These are phyloP conservation scores for Cyaniris semiargus DNA, from an alignment of 2,888 invertebrate genomes.

Conservation along the genomic window DNA sequence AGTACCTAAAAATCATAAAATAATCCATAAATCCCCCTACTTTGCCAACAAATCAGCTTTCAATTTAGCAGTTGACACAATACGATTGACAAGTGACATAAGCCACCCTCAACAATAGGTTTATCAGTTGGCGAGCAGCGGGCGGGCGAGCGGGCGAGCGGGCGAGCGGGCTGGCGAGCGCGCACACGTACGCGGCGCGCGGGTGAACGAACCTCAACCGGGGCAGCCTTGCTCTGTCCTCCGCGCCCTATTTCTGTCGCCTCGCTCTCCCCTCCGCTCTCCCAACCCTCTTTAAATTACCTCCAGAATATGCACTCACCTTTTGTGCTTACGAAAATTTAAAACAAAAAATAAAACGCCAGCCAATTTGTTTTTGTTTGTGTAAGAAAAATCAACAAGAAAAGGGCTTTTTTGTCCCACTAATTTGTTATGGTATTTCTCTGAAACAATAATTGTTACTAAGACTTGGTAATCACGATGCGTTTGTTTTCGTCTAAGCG, in stretches of 20 bases:
- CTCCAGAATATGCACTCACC: constrained; percentile 42
- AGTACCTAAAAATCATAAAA: not conserved
- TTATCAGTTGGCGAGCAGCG: constrained; percentile 50
- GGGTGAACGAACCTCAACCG: constrained; percentile 75
- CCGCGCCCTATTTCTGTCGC: constrained; percentile 80
- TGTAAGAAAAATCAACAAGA: not conserved
- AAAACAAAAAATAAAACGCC: not conserved
- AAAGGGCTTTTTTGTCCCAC: not conserved
- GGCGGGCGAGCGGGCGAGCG: constrained; percentile 59
- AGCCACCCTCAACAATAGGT: constrained; percentile 49
- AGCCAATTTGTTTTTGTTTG: not conserved
- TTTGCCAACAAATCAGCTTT: not conserved
- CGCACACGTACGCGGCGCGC: constrained; percentile 50
- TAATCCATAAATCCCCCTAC: not conserved
- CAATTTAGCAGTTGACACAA: not conserved
- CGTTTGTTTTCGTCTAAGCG: not conserved
- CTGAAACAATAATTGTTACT: not conserved
- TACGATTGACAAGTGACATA: not conserved
- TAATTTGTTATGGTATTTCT: not conserved
- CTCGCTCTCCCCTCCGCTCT: constrained; percentile 55
- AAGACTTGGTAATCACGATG: not conserved
- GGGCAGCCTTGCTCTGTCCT: constrained; percentile 81
- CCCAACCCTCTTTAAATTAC: constrained; percentile 63
- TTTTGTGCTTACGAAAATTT: constrained; percentile 19
- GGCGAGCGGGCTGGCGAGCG: constrained; percentile 59